These are phyloP conservation scores for Melanophora roralis DNA, from an alignment of 2,888 invertebrate genomes.

Conservation along the genomic window DNA sequence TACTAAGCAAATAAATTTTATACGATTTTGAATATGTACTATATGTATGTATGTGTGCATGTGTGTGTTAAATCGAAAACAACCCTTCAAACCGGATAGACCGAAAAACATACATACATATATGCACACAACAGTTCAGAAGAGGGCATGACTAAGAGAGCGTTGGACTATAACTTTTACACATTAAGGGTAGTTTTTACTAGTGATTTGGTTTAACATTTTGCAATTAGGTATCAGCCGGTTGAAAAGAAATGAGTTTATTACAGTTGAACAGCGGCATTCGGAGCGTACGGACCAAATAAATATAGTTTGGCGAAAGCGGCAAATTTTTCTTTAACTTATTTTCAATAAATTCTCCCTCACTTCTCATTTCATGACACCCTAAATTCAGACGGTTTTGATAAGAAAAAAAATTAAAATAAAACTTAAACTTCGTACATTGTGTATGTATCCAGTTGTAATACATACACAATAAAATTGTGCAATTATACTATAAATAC, in stretches of 20 bases:
- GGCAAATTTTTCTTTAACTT: slow-evolving; percentile 63
- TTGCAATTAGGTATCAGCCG: slow-evolving; percentile 50
- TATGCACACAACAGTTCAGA: background rate
- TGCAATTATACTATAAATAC: slow-evolving; percentile 53
- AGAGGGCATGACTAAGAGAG: slow-evolving; percentile 11
- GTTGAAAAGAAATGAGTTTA: slow-evolving; percentile 43
- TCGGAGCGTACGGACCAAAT: slow-evolving; percentile 71
- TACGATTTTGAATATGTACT: background rate
- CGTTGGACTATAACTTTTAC: slow-evolving; percentile 1
- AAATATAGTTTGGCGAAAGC: slow-evolving; percentile 65
- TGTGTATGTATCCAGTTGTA: slow-evolving; percentile 59
- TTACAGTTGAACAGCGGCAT: slow-evolving; percentile 73
- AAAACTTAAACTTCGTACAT: slow-evolving; percentile 51
- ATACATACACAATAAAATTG: slow-evolving; percentile 49
- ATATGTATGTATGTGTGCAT: background rate
- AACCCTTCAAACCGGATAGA: slow-evolving; percentile 52
- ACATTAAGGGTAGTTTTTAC: slow-evolving; percentile 58
- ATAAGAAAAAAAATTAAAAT: slow-evolving; percentile 20
- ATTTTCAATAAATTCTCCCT: slow-evolving; percentile 63
- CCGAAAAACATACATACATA: slow-evolving; percentile 19
- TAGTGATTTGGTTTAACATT: slow-evolving; percentile 24
- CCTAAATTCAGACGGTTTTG: slow-evolving; percentile 62
- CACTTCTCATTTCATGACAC: slow-evolving; percentile 62
- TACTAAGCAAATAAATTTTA: slow-evolving; percentile 45
- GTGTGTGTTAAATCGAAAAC: slow-evolving; percentile 14